Evolutionary conservation across 2,888 invertebrate genomes (phyloP).

Genomic region (Lysandra bellargus): DNA sequence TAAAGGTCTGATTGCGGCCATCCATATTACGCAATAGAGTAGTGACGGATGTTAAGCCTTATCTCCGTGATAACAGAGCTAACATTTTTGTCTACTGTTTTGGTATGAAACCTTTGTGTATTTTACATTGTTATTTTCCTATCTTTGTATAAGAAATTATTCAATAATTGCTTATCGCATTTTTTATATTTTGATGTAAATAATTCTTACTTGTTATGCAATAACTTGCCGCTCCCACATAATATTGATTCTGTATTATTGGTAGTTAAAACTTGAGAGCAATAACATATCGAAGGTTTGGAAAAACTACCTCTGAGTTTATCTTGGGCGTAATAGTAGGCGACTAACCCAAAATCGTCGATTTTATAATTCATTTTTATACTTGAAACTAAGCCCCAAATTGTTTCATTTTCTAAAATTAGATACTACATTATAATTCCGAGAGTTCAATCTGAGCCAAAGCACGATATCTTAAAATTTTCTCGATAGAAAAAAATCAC

Average conservation of each 20-base stretch:
- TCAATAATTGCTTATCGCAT: background rate
- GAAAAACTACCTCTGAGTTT: no score
- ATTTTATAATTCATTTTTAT: no score
- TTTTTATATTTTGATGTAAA: background rate
- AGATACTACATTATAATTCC: no score
- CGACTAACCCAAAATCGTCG: no score
- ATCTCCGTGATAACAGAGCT: conserved; percentile 68
- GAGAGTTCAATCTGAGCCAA: no score
- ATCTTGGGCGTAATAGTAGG: no score
- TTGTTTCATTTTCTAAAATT: no score
- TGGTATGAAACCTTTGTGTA: conserved; percentile 17
- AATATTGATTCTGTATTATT: background rate
- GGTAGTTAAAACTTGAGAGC: no score
- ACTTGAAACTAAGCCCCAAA: no score
- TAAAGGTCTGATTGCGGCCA: conserved; percentile 14
- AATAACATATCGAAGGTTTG: no score
- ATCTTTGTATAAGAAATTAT: background rate
- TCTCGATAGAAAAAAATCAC: no score
- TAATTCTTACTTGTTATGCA: background rate
- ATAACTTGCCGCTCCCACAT: background rate
- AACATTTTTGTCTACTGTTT: conserved; percentile 61
- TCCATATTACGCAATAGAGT: conserved; percentile 37
- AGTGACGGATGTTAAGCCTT: conserved; percentile 44
- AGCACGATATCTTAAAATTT: no score
- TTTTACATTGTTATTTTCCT: conserved; percentile 23